phyloP scores from a whole-genome alignment of 37 sponge, comb jelly and placozoan species.

The Ephydatia muelleri region DNA sequence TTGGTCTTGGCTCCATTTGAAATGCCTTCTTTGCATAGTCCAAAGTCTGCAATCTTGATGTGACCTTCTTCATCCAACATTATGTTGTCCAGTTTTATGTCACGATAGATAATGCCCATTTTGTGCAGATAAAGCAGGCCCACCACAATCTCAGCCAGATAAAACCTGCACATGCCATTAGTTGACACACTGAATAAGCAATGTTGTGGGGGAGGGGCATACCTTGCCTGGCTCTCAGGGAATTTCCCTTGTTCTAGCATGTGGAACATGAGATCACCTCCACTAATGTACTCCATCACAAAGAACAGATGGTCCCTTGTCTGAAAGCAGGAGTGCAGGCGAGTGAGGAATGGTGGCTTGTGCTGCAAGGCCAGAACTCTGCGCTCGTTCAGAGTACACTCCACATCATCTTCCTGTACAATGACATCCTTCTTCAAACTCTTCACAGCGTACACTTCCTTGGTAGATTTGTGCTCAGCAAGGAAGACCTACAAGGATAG shows the following conservation, averaged over 20 bases:
- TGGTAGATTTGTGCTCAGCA: slow-evolving; percentile 81
- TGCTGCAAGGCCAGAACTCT: slow-evolving; percentile 87
- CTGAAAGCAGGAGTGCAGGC: slow-evolving; percentile 95
- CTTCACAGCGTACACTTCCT: slow-evolving; percentile 94
- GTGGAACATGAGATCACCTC: slow-evolving; percentile 97
- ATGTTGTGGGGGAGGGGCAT: not conserved
- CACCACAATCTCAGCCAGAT: slow-evolving; percentile 89
- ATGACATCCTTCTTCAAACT: slow-evolving; percentile 95
- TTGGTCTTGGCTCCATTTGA: slow-evolving; percentile 70
- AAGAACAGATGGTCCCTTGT: slow-evolving; percentile 93
- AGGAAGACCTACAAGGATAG: slow-evolving; percentile 78
- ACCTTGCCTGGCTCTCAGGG: slow-evolving; percentile 80
- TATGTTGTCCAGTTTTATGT: slow-evolving; percentile 96
- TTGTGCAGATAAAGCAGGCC: slow-evolving; percentile 84
- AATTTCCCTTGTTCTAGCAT: slow-evolving; percentile 89
- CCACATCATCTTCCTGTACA: slow-evolving; percentile 95
- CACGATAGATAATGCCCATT: slow-evolving; percentile 87
- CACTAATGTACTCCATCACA: slow-evolving; percentile 95
- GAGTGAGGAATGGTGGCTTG: slow-evolving; percentile 90
- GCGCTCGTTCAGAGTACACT: slow-evolving; percentile 93
- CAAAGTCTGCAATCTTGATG: slow-evolving; percentile 98
- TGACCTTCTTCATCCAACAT: slow-evolving; percentile 94
- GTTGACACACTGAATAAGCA: not conserved
- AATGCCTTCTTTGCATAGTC: slow-evolving; percentile 96
- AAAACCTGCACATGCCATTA: slow-evolving; percentile 66